Evolutionary conservation across 2,888 invertebrate species (phyloP).

Genomic region (Drosophila multiciliata): DNA sequence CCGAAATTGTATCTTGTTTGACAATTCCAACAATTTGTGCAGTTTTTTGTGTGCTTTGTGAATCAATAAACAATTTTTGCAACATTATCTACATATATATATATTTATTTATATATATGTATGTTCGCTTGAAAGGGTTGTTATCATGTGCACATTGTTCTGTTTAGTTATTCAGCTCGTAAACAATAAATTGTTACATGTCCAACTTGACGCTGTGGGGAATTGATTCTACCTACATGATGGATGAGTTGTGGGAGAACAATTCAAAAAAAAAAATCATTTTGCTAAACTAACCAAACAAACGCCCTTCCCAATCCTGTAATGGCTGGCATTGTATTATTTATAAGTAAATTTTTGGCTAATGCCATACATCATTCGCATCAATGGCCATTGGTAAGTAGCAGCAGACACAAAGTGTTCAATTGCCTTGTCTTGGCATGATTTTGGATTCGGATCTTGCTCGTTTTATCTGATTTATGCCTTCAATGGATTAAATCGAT

Average conservation of each 20-base stretch:
- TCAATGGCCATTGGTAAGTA: constrained; percentile 45
- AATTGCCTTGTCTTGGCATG: constrained; percentile 22
- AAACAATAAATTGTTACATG: constrained; percentile 44
- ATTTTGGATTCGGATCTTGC: constrained; percentile 20
- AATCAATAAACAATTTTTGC: constrained; percentile 63
- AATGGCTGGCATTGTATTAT: constrained; percentile 4
- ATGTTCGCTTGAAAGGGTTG: constrained; percentile 18
- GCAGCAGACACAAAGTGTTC: constrained; percentile 46
- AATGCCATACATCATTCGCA: constrained; percentile 43
- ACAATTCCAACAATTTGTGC: constrained; percentile 14
- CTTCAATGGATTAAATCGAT: constrained; percentile 72
- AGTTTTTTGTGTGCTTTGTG: constrained; percentile 14
- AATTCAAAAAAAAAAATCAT: constrained; percentile 28
- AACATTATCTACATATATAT: constrained; percentile 37
- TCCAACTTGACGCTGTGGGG: constrained; percentile 16
- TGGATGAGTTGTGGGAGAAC: constrained; percentile 44
- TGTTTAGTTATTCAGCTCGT: constrained; percentile 30
- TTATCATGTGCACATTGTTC: constrained; percentile 28
- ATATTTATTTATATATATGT: neutral
- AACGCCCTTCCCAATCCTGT: constrained; percentile 2
- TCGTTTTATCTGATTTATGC: constrained; percentile 66
- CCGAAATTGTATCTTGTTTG: neutral
- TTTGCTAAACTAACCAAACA: constrained; percentile 17
- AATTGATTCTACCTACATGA: constrained; percentile 48
- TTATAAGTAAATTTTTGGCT: constrained; percentile 27